phyloP scores from a whole-genome alignment of 2,888 invertebrate genomes.

The Suillia variegata region DNA sequence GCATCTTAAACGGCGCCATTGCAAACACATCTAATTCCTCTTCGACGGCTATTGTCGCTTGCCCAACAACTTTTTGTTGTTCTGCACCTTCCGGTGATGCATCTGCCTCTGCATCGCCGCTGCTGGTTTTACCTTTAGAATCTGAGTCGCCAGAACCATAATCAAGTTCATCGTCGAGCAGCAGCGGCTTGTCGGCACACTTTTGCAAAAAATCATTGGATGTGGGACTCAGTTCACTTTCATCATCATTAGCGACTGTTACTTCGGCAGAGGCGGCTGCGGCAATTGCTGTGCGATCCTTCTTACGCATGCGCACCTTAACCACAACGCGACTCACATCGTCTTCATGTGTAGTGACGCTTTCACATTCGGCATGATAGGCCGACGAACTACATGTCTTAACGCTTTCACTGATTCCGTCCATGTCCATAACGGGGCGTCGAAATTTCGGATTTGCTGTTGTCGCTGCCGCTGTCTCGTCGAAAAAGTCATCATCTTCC shows the following conservation, averaged over 20 bases:
- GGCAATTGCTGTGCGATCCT: slow-evolving; percentile 51
- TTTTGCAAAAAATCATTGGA: slow-evolving; percentile 72
- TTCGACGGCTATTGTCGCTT: neutral
- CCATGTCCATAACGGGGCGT: slow-evolving; percentile 58
- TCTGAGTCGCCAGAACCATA: slow-evolving; percentile 63
- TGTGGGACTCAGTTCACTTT: slow-evolving; percentile 64
- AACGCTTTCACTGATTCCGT: slow-evolving; percentile 69
- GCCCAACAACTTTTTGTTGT: neutral
- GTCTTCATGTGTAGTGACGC: slow-evolving; percentile 69
- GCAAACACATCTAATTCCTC: slow-evolving; percentile 70
- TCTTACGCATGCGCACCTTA: slow-evolving; percentile 63
- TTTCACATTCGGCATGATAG: slow-evolving; percentile 75
- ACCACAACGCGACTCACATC: slow-evolving; percentile 64
- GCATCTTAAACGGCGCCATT: slow-evolving; percentile 69
- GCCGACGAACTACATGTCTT: slow-evolving; percentile 73
- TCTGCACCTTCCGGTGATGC: slow-evolving; percentile 32
- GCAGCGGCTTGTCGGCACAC: slow-evolving; percentile 75
- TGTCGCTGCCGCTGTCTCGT: slow-evolving; percentile 58
- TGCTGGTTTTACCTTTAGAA: slow-evolving; percentile 41
- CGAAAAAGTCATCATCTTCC: slow-evolving; percentile 63
- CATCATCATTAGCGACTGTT: slow-evolving; percentile 45
- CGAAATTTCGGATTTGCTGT: slow-evolving; percentile 45
- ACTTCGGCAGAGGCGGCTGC: slow-evolving; percentile 28
- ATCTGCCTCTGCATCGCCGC: slow-evolving; percentile 44
- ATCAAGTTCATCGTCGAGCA: slow-evolving; percentile 80